These are phyloP conservation scores for Dendrocopos noguchii DNA, from an alignment of 2,113 vertebrate species.

Conservation along the genomic window DNA sequence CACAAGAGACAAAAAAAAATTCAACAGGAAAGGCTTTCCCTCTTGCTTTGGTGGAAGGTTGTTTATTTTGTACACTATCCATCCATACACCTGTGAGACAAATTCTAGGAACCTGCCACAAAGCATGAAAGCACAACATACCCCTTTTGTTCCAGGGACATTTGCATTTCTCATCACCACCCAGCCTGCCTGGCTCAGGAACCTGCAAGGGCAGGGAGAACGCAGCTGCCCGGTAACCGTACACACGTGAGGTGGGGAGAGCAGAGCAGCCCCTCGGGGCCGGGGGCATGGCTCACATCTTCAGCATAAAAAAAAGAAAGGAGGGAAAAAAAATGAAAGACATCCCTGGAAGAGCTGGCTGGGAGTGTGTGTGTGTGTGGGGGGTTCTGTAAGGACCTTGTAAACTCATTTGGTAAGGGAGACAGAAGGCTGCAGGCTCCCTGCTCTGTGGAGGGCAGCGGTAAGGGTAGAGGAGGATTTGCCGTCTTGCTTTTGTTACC, in stretches of 20 bases:
- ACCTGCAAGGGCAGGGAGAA: slow-evolving; percentile 48
- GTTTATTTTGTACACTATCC: slow-evolving; percentile 81
- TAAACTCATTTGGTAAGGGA: slow-evolving; percentile 66
- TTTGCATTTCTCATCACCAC: slow-evolving; percentile 66
- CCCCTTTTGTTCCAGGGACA: slow-evolving; percentile 64
- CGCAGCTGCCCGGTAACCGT: slow-evolving; percentile 60
- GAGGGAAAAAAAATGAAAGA: neutral
- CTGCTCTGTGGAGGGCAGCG: slow-evolving; percentile 39
- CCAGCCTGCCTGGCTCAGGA: slow-evolving; percentile 13
- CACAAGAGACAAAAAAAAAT: slow-evolving; percentile 56
- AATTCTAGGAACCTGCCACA: slow-evolving; percentile 76
- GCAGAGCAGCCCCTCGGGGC: slow-evolving; percentile 25
- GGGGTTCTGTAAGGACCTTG: slow-evolving; percentile 38
- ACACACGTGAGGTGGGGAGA: neutral
- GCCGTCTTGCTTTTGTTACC: slow-evolving; percentile 5
- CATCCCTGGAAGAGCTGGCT: slow-evolving; percentile 58
- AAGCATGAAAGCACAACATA: slow-evolving; percentile 78
- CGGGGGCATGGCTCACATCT: slow-evolving; percentile 71
- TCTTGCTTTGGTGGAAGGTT: slow-evolving; percentile 83
- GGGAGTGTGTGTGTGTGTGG: neutral
- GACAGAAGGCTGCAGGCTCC: slow-evolving; percentile 46
- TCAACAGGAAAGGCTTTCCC: slow-evolving; percentile 8
- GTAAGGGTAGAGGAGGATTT: neutral
- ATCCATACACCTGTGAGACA: slow-evolving; percentile 84
- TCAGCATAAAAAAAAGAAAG: slow-evolving; percentile 66